A percentile compares a stretch with the other conserved stretches of the same genome.
Conservation (phyloP, 1,140 invertebrate genomes). For the Drosophila parvula region DNA sequence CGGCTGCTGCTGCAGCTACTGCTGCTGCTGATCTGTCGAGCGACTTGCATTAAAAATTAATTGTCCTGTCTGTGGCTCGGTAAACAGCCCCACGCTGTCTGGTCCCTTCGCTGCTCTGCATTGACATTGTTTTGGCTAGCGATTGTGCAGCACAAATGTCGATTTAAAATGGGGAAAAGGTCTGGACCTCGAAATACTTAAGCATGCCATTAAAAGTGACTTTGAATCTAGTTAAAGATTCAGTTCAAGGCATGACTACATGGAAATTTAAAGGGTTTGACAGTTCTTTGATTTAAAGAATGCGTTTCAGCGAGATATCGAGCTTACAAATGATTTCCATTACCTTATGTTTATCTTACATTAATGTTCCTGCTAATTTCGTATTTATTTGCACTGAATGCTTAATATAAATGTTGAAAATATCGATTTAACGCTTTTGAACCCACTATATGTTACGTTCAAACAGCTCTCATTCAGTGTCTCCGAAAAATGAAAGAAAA, state of each 20-base stretch:
- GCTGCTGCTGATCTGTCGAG: constrained; percentile 50
- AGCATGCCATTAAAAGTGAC: neutral
- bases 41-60: constrained; percentile 72
- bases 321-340: no score
- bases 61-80: constrained; percentile 55
- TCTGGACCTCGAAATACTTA: neutral
- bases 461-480: neutral
- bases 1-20: constrained; percentile 20
- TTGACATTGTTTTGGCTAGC: constrained; percentile 42
- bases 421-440: neutral
- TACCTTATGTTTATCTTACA: no score
- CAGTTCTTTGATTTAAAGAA: neutral
- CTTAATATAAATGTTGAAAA: neutral
- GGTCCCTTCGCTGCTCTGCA: neutral
- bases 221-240: neutral
- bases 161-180: constrained; percentile 36
- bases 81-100: constrained; percentile 13
- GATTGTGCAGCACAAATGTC: constrained; percentile 46
- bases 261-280: neutral
- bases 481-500: neutral
- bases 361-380: no score
- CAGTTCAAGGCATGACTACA: neutral
- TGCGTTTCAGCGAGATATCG: no score
- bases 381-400: neutral
- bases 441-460: neutral